These are phyloP conservation scores for Heterohyrax brucei DNA, from an alignment of 2,797 vertebrate genomes.

Conservation along the genomic window DNA sequence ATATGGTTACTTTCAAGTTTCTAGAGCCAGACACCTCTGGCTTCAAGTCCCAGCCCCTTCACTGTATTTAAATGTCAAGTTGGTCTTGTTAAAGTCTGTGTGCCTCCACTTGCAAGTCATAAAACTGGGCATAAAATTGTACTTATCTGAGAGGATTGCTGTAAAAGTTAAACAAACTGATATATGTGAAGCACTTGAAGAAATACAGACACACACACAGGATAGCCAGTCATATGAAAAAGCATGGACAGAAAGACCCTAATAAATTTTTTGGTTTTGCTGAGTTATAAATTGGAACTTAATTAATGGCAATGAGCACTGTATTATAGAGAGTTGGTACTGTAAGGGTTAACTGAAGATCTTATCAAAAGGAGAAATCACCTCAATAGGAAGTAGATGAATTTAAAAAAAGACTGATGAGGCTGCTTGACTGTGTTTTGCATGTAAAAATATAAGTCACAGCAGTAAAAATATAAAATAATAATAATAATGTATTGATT, in stretches of 20 bases:
- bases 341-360: slow-evolving; percentile 38
- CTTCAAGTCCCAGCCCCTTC: background rate
- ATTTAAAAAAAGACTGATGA: background rate
- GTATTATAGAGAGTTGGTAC: background rate
- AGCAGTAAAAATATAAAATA: background rate
- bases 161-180: background rate
- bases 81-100: background rate
- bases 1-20: background rate
- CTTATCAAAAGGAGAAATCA: slow-evolving; percentile 36
- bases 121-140: background rate
- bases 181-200: background rate
- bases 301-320: slow-evolving; percentile 31
- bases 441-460: slow-evolving; percentile 26
- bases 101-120: background rate
- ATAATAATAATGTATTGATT: background rate
- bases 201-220: no score
- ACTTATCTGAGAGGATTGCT: background rate
- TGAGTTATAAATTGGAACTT: slow-evolving; percentile 14
- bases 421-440: background rate
- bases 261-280: slow-evolving; percentile 36
- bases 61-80: background rate
- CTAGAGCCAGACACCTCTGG: background rate
- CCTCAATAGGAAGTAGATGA: background rate
- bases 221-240: no score
- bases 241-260: slow-evolving; percentile 12